These are phyloP conservation scores for Anadara kagoshimensis DNA, from an alignment of 1,140 invertebrate species.

Conservation along the genomic window DNA sequence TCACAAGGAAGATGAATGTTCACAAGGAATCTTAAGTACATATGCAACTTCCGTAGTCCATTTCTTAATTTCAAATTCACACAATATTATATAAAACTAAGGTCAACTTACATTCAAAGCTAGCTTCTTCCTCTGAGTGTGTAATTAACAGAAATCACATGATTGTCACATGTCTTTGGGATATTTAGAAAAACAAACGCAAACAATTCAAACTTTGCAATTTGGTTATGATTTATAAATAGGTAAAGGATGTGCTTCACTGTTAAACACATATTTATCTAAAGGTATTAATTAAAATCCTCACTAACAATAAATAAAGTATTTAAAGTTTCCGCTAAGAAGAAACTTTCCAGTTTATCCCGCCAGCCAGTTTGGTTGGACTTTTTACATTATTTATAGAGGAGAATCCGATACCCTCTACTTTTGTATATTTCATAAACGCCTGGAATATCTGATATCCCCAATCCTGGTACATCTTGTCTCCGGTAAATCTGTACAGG, in stretches of 20 bases:
- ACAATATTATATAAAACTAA: no score
- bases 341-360: slow-evolving; percentile 87
- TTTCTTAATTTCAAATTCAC: no score
- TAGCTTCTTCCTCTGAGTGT: no score
- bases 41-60: no score
- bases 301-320: slow-evolving; percentile 98
- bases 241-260: slow-evolving; percentile 97
- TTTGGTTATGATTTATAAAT: no score
- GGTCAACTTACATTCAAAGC: no score
- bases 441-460: slow-evolving; percentile 91
- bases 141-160: no score
- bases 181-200: no score
- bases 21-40: no score
- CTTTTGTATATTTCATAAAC: slow-evolving; percentile 94
- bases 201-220: no score
- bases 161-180: no score
- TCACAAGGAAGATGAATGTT: no score
- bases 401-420: slow-evolving; percentile 89
- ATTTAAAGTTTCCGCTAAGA: slow-evolving; percentile 98
- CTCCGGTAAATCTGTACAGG: slow-evolving; percentile 95
- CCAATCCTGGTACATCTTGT: slow-evolving; percentile 97
- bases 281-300: slow-evolving; percentile 92
- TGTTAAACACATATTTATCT: slow-evolving; percentile 99
- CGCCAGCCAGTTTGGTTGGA: slow-evolving; percentile 77
- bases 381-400: slow-evolving; percentile 96